phyloP scores from a whole-genome alignment of 2,888 invertebrate genomes.

The Hydriomena furcata region DNA sequence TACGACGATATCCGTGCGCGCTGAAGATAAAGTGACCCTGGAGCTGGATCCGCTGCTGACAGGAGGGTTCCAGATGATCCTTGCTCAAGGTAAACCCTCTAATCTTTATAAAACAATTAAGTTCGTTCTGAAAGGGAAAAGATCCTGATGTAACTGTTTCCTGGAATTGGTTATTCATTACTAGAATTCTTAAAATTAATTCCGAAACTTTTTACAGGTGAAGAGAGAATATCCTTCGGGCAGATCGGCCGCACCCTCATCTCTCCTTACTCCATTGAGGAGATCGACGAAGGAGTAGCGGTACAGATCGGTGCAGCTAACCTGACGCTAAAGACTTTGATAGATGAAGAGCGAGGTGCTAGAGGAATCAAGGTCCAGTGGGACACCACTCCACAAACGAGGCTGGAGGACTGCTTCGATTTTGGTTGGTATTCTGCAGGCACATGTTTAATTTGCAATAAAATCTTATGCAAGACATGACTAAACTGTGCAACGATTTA shows the following conservation, averaged over 20 bases:
- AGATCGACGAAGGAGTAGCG: conserved; percentile 58
- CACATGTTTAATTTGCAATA: too few species aligned
- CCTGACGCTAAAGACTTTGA: conserved; percentile 57
- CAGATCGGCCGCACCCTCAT: conserved; percentile 68
- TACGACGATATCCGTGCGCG: conserved; percentile 41
- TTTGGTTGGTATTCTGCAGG: conserved; percentile 48
- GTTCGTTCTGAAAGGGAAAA: too few species aligned
- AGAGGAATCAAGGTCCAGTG: conserved; percentile 66
- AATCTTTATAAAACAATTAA: too few species aligned
- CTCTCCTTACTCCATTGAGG: conserved; percentile 51
- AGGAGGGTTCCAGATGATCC: conserved; percentile 62
- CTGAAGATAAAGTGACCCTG: conserved; percentile 58
- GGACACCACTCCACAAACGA: conserved; percentile 50
- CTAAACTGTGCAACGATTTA: too few species aligned
- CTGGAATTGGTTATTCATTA: too few species aligned
- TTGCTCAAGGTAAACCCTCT: conserved; percentile 53
- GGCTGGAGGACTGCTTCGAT: conserved; percentile 78
- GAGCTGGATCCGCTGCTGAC: conserved; percentile 64
- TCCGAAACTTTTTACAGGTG: conserved; percentile 38
- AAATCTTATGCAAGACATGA: too few species aligned
- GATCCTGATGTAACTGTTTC: too few species aligned
- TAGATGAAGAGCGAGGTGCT: conserved; percentile 50
- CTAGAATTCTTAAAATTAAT: not conserved
- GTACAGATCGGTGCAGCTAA: conserved; percentile 57
- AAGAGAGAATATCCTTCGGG: conserved; percentile 47